Evolutionary conservation across 2,888 invertebrate genomes (phyloP).

Genomic region (Trilocha varians): DNA sequence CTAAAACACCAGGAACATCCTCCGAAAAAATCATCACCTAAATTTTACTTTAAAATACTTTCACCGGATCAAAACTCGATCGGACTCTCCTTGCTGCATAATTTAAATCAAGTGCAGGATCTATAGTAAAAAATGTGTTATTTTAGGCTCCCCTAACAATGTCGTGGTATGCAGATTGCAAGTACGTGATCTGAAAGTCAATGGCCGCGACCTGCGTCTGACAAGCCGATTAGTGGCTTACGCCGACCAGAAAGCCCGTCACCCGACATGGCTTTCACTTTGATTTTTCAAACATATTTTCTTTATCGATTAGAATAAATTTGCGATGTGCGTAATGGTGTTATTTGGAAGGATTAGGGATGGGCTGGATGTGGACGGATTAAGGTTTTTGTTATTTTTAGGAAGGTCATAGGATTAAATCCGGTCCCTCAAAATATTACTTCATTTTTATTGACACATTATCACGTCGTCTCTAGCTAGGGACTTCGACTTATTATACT

Average conservation of each 20-base stretch:
- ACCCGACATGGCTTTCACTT: slow-evolving; percentile 11
- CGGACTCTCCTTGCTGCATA: slow-evolving; percentile 10
- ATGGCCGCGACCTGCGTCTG: slow-evolving; percentile 44
- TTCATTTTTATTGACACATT: too few relatives aligned
- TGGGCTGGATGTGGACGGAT: neutral
- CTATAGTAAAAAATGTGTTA: slow-evolving; percentile 32
- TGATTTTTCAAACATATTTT: slow-evolving; percentile 18
- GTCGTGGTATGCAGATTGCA: slow-evolving; percentile 58
- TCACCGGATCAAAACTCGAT: neutral
- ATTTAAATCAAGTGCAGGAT: slow-evolving; percentile 19
- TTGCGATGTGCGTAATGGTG: neutral
- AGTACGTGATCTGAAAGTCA: slow-evolving; percentile 61
- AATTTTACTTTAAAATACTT: neutral
- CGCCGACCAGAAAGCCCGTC: slow-evolving; percentile 22
- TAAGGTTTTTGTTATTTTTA: too few relatives aligned
- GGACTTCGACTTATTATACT: too few relatives aligned
- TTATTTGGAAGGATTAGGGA: neutral
- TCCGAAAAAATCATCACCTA: neutral
- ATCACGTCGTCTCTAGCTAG: too few relatives aligned
- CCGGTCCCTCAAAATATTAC: too few relatives aligned
- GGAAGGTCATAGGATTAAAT: too few relatives aligned
- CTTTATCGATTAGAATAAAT: slow-evolving; percentile 6
- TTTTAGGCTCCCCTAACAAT: slow-evolving; percentile 36
- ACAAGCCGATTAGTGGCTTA: slow-evolving; percentile 60
- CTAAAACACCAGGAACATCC: too few relatives aligned